Evolutionary conservation across 2,113 vertebrate species (phyloP).

Genomic region (Pomatorhinus ruficollis): DNA sequence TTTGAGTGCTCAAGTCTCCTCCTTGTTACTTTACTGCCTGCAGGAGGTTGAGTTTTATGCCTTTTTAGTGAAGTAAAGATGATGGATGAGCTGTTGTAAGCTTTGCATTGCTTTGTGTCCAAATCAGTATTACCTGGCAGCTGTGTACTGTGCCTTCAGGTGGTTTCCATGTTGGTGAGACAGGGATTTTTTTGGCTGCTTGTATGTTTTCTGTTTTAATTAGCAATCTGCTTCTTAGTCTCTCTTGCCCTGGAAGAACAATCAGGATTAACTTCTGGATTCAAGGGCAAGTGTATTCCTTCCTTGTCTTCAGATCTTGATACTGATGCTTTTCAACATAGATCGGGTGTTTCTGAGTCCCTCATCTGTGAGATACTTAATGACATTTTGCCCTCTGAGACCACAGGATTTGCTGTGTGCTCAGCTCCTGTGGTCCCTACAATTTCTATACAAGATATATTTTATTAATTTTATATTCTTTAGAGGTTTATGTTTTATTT

Average conservation of each 20-base stretch:
- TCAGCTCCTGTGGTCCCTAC: background rate
- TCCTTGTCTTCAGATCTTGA: background rate
- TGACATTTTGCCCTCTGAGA: background rate
- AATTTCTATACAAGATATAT: background rate
- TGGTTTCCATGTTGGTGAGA: background rate
- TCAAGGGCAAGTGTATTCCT: background rate
- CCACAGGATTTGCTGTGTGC: background rate
- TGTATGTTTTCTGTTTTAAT: background rate
- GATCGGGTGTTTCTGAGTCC: background rate
- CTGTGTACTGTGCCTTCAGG: background rate
- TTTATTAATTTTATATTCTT: background rate
- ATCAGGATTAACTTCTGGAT: background rate
- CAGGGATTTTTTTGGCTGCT: background rate
- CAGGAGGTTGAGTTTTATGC: background rate
- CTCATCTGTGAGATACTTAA: background rate
- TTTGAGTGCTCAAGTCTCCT: background rate
- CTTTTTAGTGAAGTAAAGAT: background rate
- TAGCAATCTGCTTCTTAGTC: background rate
- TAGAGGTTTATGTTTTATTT: background rate
- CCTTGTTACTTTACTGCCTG: background rate
- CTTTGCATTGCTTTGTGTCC: background rate
- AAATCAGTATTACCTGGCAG: rapidly evolving
- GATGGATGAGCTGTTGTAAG: background rate
- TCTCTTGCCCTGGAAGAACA: background rate
- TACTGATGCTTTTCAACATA: background rate